Conservation (phyloP, 2,888 invertebrate genomes). For the Melieria picta region DNA sequence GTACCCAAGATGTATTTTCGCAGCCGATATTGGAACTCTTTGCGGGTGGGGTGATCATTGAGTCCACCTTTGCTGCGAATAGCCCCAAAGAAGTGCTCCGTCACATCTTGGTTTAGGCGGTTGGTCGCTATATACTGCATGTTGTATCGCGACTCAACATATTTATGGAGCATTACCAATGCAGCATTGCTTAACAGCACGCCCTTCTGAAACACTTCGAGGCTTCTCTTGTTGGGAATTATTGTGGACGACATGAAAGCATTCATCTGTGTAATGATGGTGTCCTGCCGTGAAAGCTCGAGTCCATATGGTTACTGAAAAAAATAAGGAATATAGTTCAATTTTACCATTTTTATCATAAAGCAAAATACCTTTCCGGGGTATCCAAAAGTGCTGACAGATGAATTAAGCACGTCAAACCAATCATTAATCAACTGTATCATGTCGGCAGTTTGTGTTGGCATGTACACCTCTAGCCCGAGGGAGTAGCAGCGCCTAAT, state of each 20-base stretch:
- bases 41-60: constrained; percentile 7
- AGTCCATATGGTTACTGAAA: constrained; percentile 9
- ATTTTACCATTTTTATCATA: background rate
- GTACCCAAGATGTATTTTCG: constrained; percentile 16
- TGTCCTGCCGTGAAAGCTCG: background rate
- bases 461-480: constrained; percentile 15
- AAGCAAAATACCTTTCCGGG: constrained; percentile 9
- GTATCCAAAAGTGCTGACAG: background rate
- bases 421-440: constrained; percentile 30
- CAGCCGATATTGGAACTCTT: constrained; percentile 2
- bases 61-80: background rate
- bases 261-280: background rate
- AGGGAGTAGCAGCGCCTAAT: constrained; percentile 20
- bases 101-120: constrained; percentile 3
- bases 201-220: constrained; percentile 6
- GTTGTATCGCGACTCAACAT: background rate
- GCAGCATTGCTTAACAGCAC: background rate
- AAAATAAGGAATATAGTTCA: background rate
- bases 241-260: background rate
- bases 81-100: constrained; percentile 7
- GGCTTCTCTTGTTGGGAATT: background rate
- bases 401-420: constrained; percentile 10
- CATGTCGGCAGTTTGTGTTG: constrained; percentile 33
- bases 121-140: background rate
- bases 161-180: background rate